Percentiles rank a stretch among this genome's conserved stretches.
These are phyloP conservation scores for Centrocercus urophasianus DNA, from an alignment of 2,113 vertebrate species.

Conservation along the genomic window DNA sequence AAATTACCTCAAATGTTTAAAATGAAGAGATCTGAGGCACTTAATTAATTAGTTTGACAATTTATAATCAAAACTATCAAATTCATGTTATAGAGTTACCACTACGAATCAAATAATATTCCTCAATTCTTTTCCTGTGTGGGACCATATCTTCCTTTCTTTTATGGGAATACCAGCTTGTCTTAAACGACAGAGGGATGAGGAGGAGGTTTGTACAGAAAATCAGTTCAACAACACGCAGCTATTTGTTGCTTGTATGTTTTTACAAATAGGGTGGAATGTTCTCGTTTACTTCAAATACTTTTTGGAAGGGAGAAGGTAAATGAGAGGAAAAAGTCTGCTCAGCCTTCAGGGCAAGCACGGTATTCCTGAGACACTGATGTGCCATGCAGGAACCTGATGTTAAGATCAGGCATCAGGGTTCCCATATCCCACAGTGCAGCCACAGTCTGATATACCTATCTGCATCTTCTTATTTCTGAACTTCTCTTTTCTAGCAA, in stretches of 20 bases:
- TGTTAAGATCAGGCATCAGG: neutral
- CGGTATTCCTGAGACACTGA: neutral
- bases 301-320: neutral
- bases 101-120: neutral
- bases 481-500: neutral
- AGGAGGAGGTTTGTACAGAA: neutral
- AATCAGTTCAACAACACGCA: neutral
- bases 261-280: neutral
- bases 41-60: neutral
- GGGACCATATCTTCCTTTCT: neutral
- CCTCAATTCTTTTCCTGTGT: neutral
- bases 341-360: neutral
- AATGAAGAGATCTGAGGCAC: neutral
- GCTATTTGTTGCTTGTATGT: neutral
- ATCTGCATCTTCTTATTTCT: neutral
- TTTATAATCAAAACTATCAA: neutral
- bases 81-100: neutral
- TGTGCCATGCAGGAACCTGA: neutral
- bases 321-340: neutral
- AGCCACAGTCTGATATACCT: neutral
- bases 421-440: rapidly evolving
- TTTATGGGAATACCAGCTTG: neutral
- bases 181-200: neutral
- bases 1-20: neutral
- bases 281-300: neutral